These are phyloP conservation scores for Mythimna impura DNA, from an alignment of 2,888 invertebrate genomes.

Conservation along the genomic window DNA sequence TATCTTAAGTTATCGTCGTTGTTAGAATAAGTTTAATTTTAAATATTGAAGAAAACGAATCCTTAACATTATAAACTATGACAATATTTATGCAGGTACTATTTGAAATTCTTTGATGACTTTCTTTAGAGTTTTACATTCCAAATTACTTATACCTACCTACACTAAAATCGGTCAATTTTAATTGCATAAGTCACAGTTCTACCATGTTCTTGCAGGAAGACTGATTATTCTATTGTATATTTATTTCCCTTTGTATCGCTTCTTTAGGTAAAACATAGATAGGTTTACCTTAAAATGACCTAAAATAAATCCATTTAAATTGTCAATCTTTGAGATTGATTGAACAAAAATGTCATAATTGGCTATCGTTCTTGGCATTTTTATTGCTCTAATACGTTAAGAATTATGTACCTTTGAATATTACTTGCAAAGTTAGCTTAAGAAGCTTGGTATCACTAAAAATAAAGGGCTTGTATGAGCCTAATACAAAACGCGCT, in stretches of 20 bases:
- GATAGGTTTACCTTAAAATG: constrained; percentile 58
- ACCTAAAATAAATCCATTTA: constrained; percentile 35
- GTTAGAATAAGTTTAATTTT: constrained; percentile 65
- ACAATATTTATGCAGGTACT: constrained; percentile 79
- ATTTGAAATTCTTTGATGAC: constrained; percentile 41
- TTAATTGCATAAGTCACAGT: constrained; percentile 43
- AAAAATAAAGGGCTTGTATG: constrained; percentile 41
- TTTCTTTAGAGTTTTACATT: constrained; percentile 33
- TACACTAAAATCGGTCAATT: constrained; percentile 58
- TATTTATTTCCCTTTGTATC: constrained; percentile 56
- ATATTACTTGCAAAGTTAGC: constrained; percentile 61
- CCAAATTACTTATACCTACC: constrained; percentile 29
- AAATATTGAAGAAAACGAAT: constrained; percentile 61
- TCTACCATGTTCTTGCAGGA: constrained; percentile 61
- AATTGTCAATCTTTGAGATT: constrained; percentile 46
- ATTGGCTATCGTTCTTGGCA: constrained; percentile 19
- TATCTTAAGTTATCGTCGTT: constrained; percentile 62
- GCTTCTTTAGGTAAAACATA: constrained; percentile 58
- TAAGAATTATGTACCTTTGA: constrained; percentile 32
- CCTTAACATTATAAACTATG: constrained; percentile 68
- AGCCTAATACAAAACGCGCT: constrained; percentile 43
- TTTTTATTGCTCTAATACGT: constrained; percentile 36
- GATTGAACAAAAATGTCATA: constrained; percentile 25
- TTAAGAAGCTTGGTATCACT: constrained; percentile 67
- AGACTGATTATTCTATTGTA: constrained; percentile 68